These are phyloP conservation scores for Fissipunctia ypsillon DNA, from an alignment of 2,888 invertebrate species.

Conservation along the genomic window DNA sequence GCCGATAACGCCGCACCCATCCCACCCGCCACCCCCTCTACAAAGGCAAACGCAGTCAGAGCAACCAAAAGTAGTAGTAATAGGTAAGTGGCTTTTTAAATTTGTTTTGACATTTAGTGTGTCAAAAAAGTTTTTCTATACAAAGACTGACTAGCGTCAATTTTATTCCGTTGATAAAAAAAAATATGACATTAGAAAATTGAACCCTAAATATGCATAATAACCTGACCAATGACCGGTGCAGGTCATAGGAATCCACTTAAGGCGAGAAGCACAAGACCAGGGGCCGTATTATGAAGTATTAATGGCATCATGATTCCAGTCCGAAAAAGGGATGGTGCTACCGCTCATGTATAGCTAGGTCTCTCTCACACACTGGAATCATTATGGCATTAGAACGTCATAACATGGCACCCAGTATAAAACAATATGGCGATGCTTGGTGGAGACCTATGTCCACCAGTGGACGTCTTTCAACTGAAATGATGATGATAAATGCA, in stretches of 20 bases:
- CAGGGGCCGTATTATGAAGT: too few species aligned
- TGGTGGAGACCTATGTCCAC: neutral
- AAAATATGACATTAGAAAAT: neutral
- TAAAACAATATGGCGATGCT: neutral
- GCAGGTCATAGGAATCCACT: neutral
- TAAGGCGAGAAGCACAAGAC: neutral
- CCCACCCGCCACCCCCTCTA: constrained; percentile 72
- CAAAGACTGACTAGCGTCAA: neutral
- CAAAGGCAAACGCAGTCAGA: constrained; percentile 84
- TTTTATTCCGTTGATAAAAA: neutral
- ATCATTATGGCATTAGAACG: too few species aligned
- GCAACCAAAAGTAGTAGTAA: constrained; percentile 88
- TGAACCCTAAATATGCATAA: neutral
- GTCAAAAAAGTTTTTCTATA: neutral
- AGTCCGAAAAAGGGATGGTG: too few species aligned
- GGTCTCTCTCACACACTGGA: too few species aligned
- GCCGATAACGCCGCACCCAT: constrained; percentile 82
- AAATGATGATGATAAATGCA: neutral
- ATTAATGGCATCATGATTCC: too few species aligned
- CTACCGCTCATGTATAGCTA: too few species aligned
- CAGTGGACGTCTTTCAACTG: neutral
- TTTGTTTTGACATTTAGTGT: neutral
- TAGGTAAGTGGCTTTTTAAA: constrained; percentile 83
- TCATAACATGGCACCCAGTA: too few species aligned
- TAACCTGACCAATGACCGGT: neutral